phyloP scores from a whole-genome alignment of 2,888 invertebrate genomes.

The Glaucopsyche alexis region DNA sequence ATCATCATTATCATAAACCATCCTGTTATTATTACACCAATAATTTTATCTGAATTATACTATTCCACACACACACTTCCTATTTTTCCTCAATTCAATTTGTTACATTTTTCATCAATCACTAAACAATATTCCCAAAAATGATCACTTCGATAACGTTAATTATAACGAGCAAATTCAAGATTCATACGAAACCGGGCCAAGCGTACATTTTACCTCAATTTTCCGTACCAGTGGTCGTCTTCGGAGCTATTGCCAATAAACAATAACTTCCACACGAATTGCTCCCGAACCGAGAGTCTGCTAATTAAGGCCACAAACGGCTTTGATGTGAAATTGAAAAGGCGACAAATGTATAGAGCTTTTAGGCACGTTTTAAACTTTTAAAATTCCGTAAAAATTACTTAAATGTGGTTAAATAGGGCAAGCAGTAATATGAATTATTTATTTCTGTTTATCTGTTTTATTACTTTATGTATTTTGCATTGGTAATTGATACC shows the following conservation, averaged over 20 bases:
- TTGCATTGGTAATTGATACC: too few species aligned
- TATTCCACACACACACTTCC: too few species aligned
- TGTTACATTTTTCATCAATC: not conserved
- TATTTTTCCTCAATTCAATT: too few species aligned
- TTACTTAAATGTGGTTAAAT: not conserved
- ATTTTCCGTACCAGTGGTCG: constrained; percentile 71
- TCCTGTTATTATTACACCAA: too few species aligned
- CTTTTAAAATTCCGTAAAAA: not conserved
- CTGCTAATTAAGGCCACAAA: constrained; percentile 76
- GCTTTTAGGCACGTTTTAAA: not conserved
- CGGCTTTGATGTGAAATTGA: constrained; percentile 73
- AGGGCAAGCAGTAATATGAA: too few species aligned
- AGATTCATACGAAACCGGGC: constrained; percentile 50
- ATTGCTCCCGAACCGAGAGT: constrained; percentile 58
- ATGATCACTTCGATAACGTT: not conserved
- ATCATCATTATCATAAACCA: not conserved
- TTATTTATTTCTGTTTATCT: too few species aligned
- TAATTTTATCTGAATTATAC: too few species aligned
- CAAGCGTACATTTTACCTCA: constrained; percentile 64
- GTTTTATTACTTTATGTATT: too few species aligned
- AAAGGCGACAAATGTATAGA: constrained; percentile 61
- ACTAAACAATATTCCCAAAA: not conserved
- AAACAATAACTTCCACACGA: constrained; percentile 76
- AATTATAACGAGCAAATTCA: constrained; percentile 36
- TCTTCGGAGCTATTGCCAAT: constrained; percentile 68